phyloP scores from a whole-genome alignment of 2,113 vertebrate genomes.

The Cariama cristata region DNA sequence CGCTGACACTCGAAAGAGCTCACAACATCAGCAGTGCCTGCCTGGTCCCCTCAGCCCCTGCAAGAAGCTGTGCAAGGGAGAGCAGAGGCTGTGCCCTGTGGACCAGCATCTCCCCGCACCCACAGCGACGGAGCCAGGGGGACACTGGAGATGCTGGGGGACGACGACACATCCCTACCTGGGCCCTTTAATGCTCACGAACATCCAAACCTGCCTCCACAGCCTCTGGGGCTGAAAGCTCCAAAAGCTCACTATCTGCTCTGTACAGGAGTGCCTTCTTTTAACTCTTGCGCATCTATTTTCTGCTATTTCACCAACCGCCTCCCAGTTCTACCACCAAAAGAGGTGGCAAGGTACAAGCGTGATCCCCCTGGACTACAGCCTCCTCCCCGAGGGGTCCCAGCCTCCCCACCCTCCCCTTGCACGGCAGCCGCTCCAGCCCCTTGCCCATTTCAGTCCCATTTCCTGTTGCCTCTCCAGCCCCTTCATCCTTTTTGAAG shows the following conservation, averaged over 20 bases:
- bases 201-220: not conserved
- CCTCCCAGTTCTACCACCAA: not conserved
- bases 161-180: not conserved
- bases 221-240: not conserved
- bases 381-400: not conserved
- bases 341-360: not conserved
- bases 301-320: not conserved
- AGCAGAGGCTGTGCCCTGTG: not conserved
- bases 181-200: fast-evolving
- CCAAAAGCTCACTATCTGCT: not conserved
- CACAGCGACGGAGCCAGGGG: not conserved
- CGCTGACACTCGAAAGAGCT: not conserved
- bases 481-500: not conserved
- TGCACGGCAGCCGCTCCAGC: not conserved
- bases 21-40: not conserved
- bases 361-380: too few relatives aligned
- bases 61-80: not conserved
- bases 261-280: not conserved
- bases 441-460: not conserved
- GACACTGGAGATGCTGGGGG: not conserved
- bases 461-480: not conserved
- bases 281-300: not conserved
- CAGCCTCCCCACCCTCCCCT: not conserved
- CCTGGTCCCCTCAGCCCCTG: not conserved
- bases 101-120: not conserved